Evolutionary conservation across 2,888 invertebrate species (phyloP), one percentile per base, ranked within the genome.

Genomic region (Apamea epomidion): DNA sequence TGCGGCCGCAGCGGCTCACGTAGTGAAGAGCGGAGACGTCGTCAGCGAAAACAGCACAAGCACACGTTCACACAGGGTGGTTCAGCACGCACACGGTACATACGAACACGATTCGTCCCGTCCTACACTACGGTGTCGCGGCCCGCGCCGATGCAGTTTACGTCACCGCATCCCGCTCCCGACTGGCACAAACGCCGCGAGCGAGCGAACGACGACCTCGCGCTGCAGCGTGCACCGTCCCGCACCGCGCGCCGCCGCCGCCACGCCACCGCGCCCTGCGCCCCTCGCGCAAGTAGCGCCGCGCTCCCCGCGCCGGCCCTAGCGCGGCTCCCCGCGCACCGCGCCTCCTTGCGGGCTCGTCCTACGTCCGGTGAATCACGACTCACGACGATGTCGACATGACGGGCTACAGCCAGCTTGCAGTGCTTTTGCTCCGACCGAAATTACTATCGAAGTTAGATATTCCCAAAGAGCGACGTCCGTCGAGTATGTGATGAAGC

Each of bases 121-220:
- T 95, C 94, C 97, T 96, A 96, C 96, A 96, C 96, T 97, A 97
- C 95, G 95, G 93, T 84, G 75, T 95, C 90, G 94, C 96, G 96
- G 97, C 96, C 94, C 94, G 93, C 94, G 96, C 96, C 97, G 96
- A 94, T 97, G 97, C 97, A 97, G 95, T 95, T 95, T 96, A 96
- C 97, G 97, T 96, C 97, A 97, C 97, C 97, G 97, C 97, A 97
- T 97, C 97, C 97, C 97, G 97, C 96, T 97, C 96, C 96, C 95
- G 96, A 97, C 97, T 97, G 96, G 93, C 95, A 86, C 91, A 91
- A 88, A 93, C 92, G 91, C 87, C 92, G 95, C 94, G 94, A 93
- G 95, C 96, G 96, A 96, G 94, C 96, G 96, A 96, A 93, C 96
- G 96, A 96, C 96, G 96, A 96, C 96, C 96, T 96, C 96, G 96